Evolutionary conservation across 2,113 vertebrate genomes (phyloP), one percentile per base, ranked within the genome.

Genomic region (Menidia beryllina): DNA sequence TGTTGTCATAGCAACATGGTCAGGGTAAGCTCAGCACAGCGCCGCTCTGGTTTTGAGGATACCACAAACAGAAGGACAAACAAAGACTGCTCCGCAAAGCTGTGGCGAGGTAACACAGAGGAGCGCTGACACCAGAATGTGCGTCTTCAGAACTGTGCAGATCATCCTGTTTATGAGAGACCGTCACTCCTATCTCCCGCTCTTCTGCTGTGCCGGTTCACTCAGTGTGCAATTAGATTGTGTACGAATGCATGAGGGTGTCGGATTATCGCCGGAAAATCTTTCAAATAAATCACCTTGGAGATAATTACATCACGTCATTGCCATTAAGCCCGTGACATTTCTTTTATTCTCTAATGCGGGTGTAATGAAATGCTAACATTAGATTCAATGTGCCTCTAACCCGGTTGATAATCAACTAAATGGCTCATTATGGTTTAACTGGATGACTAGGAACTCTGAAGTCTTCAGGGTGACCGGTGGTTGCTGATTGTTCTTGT

Each of bases 1-100:
- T 20, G 72, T 92, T 69, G 36, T 88, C 90, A 91, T 91, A 85
- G 87, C 65, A 92, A 93, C 89, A 39, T 64, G 80, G 69, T 76
- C 82, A 71, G 60, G 72, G 79, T 52, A 63, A 77, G 83, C 67
- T 74, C 63, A 65, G 84, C 66, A 43, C 52, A 52, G 75, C 41
- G 41, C 53, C 43, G 66, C 79, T 87, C 79, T 50, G 58, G 69
- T 81, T 73, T 38, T 69, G 30, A 73, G 75, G 58, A 73, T 62
- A 21, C 13, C 50, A 65, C 19, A 75, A 81, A 83, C 54, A 79
- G 27, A 45, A 69, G 49, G 25, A 75, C 51, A 68, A 80, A 82
- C 63, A 85, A 83, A 84, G 61, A 36, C 61, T 34, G 27, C 63
- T 66, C 66, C 59, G 39, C 60, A 56, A 25, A 79, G 60, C 73